These are phyloP conservation scores for Rhinichthys klamathensis DNA, from an alignment of 2,113 vertebrate species.

Conservation along the genomic window DNA sequence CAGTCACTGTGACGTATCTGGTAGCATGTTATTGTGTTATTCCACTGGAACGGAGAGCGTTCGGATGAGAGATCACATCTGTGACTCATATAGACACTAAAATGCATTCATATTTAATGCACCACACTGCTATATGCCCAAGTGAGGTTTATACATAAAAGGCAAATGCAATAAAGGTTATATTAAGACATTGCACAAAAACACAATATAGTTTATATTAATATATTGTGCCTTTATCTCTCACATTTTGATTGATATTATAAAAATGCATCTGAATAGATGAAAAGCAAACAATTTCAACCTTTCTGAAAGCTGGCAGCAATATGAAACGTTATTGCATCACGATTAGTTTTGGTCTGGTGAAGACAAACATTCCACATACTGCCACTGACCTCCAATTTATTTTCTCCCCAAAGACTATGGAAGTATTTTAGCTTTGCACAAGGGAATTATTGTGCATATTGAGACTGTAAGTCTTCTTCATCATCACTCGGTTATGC, in stretches of 20 bases:
- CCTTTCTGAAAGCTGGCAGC: not conserved
- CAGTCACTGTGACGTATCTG: not conserved
- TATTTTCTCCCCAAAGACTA: not conserved
- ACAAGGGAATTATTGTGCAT: not conserved
- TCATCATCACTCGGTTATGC: not conserved
- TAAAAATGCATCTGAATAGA: constrained; percentile 3
- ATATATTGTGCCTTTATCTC: not conserved
- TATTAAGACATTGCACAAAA: not conserved
- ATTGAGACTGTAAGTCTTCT: not conserved
- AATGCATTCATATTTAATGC: constrained; percentile 26
- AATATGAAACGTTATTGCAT: constrained; percentile 13
- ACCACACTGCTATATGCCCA: not conserved
- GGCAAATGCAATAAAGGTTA: constrained; percentile 6
- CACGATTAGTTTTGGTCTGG: constrained; percentile 12
- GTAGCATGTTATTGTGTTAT: constrained; percentile 18
- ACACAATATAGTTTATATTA: no score
- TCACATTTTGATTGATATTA: not conserved
- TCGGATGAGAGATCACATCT: not conserved
- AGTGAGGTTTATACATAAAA: constrained; percentile 2
- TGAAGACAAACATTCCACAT: constrained; percentile 5
- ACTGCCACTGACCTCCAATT: constrained; percentile 27
- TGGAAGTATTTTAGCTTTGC: not conserved
- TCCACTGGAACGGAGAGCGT: not conserved
- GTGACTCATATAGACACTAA: not conserved
- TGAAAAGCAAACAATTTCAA: constrained; percentile 21